These are phyloP conservation scores for Tapera naevia DNA, from an alignment of 2,797 vertebrate genomes.

Conservation along the genomic window DNA sequence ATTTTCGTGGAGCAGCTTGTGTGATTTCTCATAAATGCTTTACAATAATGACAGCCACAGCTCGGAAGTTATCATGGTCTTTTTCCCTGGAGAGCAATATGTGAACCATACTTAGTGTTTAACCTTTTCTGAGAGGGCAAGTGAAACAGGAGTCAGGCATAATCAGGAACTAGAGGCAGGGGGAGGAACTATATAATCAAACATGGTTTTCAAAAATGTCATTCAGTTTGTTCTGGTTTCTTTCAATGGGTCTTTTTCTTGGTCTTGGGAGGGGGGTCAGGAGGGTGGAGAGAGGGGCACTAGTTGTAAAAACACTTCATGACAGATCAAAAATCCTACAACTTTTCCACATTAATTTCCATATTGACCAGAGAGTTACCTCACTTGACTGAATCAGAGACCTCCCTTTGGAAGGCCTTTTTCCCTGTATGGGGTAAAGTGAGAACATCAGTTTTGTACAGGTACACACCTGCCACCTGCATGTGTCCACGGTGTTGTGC, in stretches of 20 bases:
- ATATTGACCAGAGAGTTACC: background rate
- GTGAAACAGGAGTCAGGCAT: background rate
- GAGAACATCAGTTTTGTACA: background rate
- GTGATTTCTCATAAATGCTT: slow-evolving; percentile 56
- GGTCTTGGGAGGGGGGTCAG: background rate
- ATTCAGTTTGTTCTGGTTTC: background rate
- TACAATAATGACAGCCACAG: slow-evolving; percentile 15
- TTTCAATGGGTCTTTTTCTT: background rate
- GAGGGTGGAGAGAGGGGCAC: accelerated
- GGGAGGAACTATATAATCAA: background rate
- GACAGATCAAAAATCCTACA: background rate
- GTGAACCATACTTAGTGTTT: background rate
- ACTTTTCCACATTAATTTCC: background rate
- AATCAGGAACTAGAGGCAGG: background rate
- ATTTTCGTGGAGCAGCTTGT: background rate
- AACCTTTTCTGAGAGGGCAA: slow-evolving; percentile 43
- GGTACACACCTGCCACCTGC: background rate
- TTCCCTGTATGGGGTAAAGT: background rate
- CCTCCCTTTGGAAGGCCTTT: background rate
- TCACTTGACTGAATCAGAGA: background rate
- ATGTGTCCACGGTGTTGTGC: accelerated
- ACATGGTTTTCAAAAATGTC: background rate
- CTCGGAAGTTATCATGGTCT: slow-evolving; percentile 24
- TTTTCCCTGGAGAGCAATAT: slow-evolving; percentile 24
- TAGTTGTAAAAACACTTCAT: background rate